Evolutionary conservation across 2,797 vertebrate genomes (phyloP).

Genomic region (Lepilemur ruficaudatus): DNA sequence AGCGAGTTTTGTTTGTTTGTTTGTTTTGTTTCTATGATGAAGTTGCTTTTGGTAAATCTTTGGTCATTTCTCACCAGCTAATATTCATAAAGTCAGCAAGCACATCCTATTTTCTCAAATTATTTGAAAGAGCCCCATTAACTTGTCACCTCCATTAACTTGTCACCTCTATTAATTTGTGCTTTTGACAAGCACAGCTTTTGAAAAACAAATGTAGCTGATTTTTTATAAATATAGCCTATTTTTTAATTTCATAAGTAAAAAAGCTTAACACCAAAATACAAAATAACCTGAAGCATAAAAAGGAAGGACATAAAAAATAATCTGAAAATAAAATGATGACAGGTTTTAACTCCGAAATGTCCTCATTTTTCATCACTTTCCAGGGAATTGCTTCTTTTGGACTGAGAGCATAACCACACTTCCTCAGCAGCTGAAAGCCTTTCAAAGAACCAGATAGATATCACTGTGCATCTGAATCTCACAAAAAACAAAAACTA

Average conservation of each 20-base stretch:
- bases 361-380: not conserved
- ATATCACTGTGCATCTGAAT: not conserved
- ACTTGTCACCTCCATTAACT: slow-evolving; percentile 46
- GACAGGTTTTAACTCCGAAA: slow-evolving; percentile 37
- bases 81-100: slow-evolving; percentile 47
- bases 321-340: slow-evolving; percentile 46
- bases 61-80: slow-evolving; percentile 34
- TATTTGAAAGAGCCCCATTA: slow-evolving; percentile 45
- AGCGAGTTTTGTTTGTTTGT: not conserved
- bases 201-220: slow-evolving; percentile 41
- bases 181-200: slow-evolving; percentile 53
- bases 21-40: not conserved
- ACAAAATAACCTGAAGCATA: slow-evolving; percentile 27
- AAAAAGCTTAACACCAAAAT: not conserved
- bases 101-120: slow-evolving; percentile 31
- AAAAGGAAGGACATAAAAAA: slow-evolving; percentile 32
- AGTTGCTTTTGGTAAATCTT: slow-evolving; percentile 51
- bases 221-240: not conserved
- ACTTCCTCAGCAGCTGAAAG: slow-evolving; percentile 33
- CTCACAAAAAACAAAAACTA: slow-evolving; percentile 45
- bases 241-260: slow-evolving; percentile 16
- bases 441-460: slow-evolving; percentile 46
- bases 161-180: slow-evolving; percentile 43
- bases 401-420: not conserved
- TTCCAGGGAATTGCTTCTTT: slow-evolving; percentile 53